Base-by-base conservation (phyloP, 2,113 vertebrate species). In the Rhinopithecus roxellana region DNA sequence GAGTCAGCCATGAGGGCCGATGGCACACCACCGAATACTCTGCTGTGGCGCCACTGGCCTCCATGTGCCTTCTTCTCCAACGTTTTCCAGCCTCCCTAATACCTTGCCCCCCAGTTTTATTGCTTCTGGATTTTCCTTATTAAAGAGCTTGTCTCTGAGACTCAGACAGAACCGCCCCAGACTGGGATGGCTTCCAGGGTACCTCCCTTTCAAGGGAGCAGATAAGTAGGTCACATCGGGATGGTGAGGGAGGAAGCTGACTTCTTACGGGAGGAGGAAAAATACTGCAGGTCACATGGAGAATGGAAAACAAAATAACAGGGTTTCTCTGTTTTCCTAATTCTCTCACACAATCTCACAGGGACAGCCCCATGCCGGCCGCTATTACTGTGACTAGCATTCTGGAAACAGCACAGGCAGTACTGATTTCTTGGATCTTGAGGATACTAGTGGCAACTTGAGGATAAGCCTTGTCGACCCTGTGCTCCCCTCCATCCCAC, bases 171-270 rank as follows among this genome's bases (percentile, higher is more conserved):
- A 61, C 96, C 40, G 13, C 86, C 96, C 96, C 75, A 32, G 86
- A 10, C 89, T 72, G 89, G 93, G 88, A 96, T 83, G n/a, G 35
- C 38, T 40, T 75, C 79, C 70, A 97, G 30, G 64, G 93, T 57
- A 38, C 95, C 5, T 9, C 81, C 95, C 59, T 90, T 50, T 59
- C 84, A 85, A 81, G 69, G 61, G n/a, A 84, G 57, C n/a, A 90
- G 86, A 91, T 92, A 98, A 97, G 80, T 93, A 98, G 97, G 74
- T 86, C 11, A 8, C 88, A 38, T 45, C 52, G 64, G 94, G 91
- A 91, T 91, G 89, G 52, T 25, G 48, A 86, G 55, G 0, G 0
- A 85, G 67, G 91, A 94, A 86, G 52, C 89, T 57, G 55, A 94
- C 96, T 80, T 67, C 85, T 35, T 57, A 84, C 11, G 77, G 78